Evolutionary conservation across 2,888 invertebrate species (phyloP).

Genomic region (Hoplodrina blanda): DNA sequence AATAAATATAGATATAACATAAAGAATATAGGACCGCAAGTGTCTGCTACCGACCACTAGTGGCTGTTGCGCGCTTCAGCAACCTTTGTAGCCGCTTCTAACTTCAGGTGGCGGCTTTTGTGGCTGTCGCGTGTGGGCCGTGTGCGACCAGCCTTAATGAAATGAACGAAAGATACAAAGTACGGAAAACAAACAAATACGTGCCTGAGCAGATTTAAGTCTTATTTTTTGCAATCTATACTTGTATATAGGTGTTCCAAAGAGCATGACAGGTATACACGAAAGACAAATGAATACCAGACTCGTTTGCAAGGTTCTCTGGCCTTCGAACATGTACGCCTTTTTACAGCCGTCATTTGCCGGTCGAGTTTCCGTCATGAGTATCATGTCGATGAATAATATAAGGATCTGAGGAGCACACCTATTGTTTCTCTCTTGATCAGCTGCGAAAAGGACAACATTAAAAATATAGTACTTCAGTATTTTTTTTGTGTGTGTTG

Average conservation of each 20-base stretch:
- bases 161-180: background rate
- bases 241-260: conserved; percentile 93
- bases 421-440: conserved; percentile 72
- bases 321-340: conserved; percentile 90
- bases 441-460: conserved; percentile 57
- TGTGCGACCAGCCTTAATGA: too few species aligned
- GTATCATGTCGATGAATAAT: conserved; percentile 94
- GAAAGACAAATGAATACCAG: conserved; percentile 90
- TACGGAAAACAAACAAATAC: conserved; percentile 6
- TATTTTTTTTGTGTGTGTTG: too few species aligned
- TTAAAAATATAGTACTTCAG: background rate
- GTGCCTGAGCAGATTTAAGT: conserved; percentile 59
- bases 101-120: too few species aligned
- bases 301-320: conserved; percentile 90
- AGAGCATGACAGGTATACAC: conserved; percentile 93
- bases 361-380: conserved; percentile 81
- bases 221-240: conserved; percentile 64
- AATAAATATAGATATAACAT: too few species aligned
- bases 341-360: conserved; percentile 80
- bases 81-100: too few species aligned
- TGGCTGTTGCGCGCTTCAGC: too few species aligned
- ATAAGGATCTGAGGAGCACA: conserved; percentile 95
- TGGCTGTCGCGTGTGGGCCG: too few species aligned
- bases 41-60: too few species aligned
- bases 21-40: too few species aligned